These are phyloP conservation scores for Falcunculus frontatus DNA, from an alignment of 2,113 vertebrate genomes.

Conservation along the genomic window DNA sequence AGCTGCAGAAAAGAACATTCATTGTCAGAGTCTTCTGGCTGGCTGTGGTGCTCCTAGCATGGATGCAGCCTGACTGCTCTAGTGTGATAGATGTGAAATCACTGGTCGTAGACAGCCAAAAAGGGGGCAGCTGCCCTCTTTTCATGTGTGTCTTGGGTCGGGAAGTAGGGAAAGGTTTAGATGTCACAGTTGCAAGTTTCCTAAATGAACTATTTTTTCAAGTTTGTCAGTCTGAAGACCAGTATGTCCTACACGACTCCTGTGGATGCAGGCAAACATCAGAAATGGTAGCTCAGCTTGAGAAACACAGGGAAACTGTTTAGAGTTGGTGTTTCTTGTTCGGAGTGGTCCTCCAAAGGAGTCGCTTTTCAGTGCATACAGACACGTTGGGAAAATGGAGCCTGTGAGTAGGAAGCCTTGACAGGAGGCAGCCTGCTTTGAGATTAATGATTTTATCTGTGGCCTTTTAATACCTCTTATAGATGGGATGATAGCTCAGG, in stretches of 20 bases:
- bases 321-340: not conserved
- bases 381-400: not conserved
- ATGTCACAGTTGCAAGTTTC: not conserved
- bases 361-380: not conserved
- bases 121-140: not conserved
- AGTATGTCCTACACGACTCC: fast-evolving
- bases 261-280: not conserved
- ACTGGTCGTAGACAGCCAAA: not conserved
- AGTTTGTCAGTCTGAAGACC: not conserved
- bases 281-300: not conserved
- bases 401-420: not conserved
- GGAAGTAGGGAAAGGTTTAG: not conserved
- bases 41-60: not conserved
- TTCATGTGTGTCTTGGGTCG: fast-evolving
- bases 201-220: not conserved
- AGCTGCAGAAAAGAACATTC: not conserved
- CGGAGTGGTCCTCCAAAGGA: not conserved
- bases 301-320: not conserved
- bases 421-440: not conserved
- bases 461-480: not conserved
- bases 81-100: not conserved
- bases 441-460: not conserved
- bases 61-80: not conserved
- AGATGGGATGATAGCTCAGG: not conserved
- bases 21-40: not conserved